Conservation (phyloP, 1,140 invertebrate genomes). For the Leptinotarsa defecta region DNA sequence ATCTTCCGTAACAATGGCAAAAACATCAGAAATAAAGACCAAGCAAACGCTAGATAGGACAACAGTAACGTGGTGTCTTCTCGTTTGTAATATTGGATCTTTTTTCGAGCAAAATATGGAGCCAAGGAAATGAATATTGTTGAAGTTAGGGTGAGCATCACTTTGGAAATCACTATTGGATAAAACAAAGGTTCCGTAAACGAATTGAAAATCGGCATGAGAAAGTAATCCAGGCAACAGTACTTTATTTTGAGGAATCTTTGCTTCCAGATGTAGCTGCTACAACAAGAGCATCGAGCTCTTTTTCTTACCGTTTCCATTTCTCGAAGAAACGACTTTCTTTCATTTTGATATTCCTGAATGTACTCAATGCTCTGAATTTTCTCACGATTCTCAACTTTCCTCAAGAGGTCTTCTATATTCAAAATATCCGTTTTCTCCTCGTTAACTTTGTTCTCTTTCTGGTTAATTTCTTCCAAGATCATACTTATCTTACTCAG, state of each 20-base stretch:
- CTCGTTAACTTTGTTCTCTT: not conserved
- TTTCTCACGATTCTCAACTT: constrained; percentile 5
- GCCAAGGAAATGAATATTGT: constrained; percentile 35
- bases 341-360: constrained; percentile 29
- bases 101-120: constrained; percentile 37
- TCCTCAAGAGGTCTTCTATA: constrained; percentile 14
- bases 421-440: not conserved
- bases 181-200: constrained; percentile 42
- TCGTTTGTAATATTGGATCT: constrained; percentile 26
- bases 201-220: constrained; percentile 33
- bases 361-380: constrained; percentile 38
- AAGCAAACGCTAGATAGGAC: constrained; percentile 44
- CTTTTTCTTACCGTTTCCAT: constrained; percentile 29
- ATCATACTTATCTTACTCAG: constrained; percentile 42
- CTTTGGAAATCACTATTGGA: constrained; percentile 40
- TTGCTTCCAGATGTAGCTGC: constrained; percentile 40
- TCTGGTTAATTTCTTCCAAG: constrained; percentile 42
- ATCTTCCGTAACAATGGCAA: constrained; percentile 40
- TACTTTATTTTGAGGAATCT: constrained; percentile 32
- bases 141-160: constrained; percentile 28
- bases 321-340: constrained; percentile 28
- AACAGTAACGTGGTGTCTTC: constrained; percentile 43
- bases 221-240: constrained; percentile 37
- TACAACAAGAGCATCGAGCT: constrained; percentile 34
- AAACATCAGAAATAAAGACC: constrained; percentile 44